phyloP scores from a whole-genome alignment of 2,113 vertebrate species.

The Lanius collurio region DNA sequence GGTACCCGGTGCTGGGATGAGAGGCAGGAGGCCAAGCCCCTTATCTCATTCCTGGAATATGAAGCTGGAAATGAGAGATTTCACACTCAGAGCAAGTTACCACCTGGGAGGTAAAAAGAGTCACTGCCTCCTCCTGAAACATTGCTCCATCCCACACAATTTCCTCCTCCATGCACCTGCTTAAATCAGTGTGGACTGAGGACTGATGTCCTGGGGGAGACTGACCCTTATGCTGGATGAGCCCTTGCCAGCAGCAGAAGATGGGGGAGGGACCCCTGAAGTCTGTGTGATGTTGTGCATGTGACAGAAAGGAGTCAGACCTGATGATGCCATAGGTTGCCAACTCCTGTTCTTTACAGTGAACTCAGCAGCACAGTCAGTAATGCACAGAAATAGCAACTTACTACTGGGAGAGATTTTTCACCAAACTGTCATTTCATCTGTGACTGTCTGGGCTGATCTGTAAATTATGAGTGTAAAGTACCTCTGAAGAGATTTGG shows the following conservation, averaged over 20 bases:
- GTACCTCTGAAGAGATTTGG: not conserved
- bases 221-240: not conserved
- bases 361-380: not conserved
- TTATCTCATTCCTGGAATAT: not conserved
- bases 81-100: not conserved
- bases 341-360: not conserved
- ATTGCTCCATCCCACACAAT: not conserved
- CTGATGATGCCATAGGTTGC: not conserved
- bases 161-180: not conserved
- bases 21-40: not conserved
- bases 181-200: not conserved
- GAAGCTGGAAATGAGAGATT: not conserved
- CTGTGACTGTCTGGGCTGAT: not conserved
- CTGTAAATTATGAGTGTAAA: not conserved
- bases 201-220: not conserved
- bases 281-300: not conserved
- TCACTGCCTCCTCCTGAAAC: not conserved
- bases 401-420: conserved; percentile 40
- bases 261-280: not conserved
- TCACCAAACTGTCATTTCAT: conserved; percentile 4
- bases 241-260: not conserved
- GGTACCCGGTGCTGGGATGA: not conserved
- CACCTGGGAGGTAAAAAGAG: not conserved
- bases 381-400: not conserved
- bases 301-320: not conserved